Evolutionary conservation across 2,113 vertebrate species (phyloP), one percentile per base, ranked within the genome.

Genomic region (Aegotheles bennettii): DNA sequence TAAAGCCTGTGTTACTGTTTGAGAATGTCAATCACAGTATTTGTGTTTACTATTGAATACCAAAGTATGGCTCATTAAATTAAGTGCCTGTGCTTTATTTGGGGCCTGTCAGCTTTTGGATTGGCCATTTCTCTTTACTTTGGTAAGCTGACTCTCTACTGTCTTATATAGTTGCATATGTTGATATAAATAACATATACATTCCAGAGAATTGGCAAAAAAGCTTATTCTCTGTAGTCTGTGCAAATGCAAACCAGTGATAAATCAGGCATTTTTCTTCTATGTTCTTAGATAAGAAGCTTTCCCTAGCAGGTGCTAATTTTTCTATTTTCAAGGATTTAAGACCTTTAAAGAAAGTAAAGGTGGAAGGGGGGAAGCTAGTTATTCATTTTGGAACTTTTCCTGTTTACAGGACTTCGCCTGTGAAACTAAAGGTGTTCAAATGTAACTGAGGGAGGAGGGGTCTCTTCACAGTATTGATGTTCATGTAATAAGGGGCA

Each of bases 401-500:
- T n/a, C 45, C 42, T 10, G 0, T 75, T 94, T 24, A 13, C 42
- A 40, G 29, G 11, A 38, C 29, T 89, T 87, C 3, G 29, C 0
- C 48, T 79, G 42, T 86, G 68, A 71, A 77, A 48, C 15, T 18
- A 43, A 20, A 0, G 10, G 13, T 56, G 23, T 69, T 57, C 16
- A 65, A 67, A n/a, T 24, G 12, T 43, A 11, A 23, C 29, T 65
- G 73, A 79, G 84, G 84, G 81, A 79, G 78, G 61, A 89, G 86
- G 45, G 67, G 13, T 79, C 77, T 89, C 51, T 80, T 38, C 29
- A 17, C 38, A 71, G 23, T 33, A 3, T 61, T 79, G 65, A 35
- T 81, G 82, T 73, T 70, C 54, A 35, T 25, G 68, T 96, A 90
- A 89, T 94, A 83, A 85, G 75, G 92, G 94, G 43, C 97, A 94